Evolutionary conservation across 2,888 invertebrate species (phyloP).

Genomic region (Caenorhabditis imperialis): DNA sequence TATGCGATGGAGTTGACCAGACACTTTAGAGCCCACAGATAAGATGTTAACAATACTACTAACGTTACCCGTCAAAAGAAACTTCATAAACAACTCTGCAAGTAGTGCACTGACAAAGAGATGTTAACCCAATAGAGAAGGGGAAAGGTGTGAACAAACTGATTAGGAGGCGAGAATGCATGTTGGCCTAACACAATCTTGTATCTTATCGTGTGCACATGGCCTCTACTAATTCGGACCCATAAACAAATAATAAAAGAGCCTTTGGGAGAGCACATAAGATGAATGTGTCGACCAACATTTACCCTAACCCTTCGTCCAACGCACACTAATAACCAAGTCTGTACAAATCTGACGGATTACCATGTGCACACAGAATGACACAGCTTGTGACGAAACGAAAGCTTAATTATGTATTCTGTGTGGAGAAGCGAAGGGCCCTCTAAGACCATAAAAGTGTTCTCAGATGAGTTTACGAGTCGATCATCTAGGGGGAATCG

Average conservation of each 20-base stretch:
- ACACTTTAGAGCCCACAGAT: too few species aligned
- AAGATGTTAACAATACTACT: too few species aligned
- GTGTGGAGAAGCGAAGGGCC: too few species aligned
- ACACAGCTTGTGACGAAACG: conserved; percentile 8
- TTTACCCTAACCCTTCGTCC: conserved; percentile 29
- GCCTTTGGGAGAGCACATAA: conserved; percentile 4
- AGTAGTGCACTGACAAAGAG: too few species aligned
- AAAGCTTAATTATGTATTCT: neutral
- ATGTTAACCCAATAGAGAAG: too few species aligned
- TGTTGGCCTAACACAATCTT: conserved; percentile 9
- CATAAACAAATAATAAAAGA: conserved; percentile 24
- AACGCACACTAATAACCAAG: conserved; percentile 26
- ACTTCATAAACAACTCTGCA: too few species aligned
- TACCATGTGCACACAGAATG: conserved; percentile 10
- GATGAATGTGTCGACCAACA: conserved; percentile 52
- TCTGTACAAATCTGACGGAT: conserved; percentile 41
- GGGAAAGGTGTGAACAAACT: neutral
- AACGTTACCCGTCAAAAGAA: too few species aligned
- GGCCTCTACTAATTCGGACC: conserved; percentile 36
- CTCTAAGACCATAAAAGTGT: too few species aligned
- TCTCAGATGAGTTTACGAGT: neutral
- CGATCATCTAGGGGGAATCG: neutral
- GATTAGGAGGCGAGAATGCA: conserved; percentile 7
- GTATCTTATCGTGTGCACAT: conserved; percentile 47
- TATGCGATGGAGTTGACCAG: too few species aligned